A percentile compares a stretch with the other conserved stretches of the same genome.
These are phyloP conservation scores for Hoplodrina blanda DNA, from an alignment of 2,888 invertebrate species.

Conservation along the genomic window DNA sequence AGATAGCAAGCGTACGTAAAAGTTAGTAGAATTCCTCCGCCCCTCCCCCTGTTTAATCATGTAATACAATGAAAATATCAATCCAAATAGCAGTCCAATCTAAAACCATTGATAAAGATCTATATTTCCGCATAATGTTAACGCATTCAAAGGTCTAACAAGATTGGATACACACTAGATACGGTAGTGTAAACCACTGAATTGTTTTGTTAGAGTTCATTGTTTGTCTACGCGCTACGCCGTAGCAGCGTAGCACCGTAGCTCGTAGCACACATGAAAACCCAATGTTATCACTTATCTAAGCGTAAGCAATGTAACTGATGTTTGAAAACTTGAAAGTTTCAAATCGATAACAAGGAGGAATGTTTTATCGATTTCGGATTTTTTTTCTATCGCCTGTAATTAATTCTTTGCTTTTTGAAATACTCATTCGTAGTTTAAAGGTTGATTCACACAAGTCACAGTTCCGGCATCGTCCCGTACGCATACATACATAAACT, in stretches of 20 bases:
- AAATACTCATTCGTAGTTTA: background rate
- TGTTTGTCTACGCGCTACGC: slow-evolving; percentile 43
- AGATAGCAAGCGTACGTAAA: too few relatives aligned
- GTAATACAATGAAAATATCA: background rate
- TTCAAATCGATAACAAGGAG: slow-evolving; percentile 18
- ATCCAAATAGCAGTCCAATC: background rate
- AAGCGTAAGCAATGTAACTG: slow-evolving; percentile 31
- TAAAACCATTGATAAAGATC: slow-evolving; percentile 1
- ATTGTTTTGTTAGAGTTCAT: slow-evolving; percentile 38
- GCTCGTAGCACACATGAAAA: slow-evolving; percentile 16
- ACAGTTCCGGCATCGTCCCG: too few relatives aligned
- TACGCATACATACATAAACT: too few relatives aligned
- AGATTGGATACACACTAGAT: slow-evolving; percentile 10
- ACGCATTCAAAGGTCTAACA: slow-evolving; percentile 9
- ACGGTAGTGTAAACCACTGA: slow-evolving; percentile 19
- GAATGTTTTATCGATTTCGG: slow-evolving; percentile 11
- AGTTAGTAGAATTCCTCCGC: too few relatives aligned
- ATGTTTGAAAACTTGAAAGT: slow-evolving; percentile 29
- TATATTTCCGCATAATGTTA: background rate
- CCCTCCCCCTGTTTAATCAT: background rate
- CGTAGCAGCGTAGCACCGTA: slow-evolving; percentile 36
- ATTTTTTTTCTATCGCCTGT: background rate
- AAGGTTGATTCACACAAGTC: background rate
- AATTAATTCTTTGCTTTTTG: background rate
- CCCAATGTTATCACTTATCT: slow-evolving; percentile 26